Evolutionary conservation across 1,140 invertebrate species (phyloP).

Genomic region (Brachionus calyciflorus): DNA sequence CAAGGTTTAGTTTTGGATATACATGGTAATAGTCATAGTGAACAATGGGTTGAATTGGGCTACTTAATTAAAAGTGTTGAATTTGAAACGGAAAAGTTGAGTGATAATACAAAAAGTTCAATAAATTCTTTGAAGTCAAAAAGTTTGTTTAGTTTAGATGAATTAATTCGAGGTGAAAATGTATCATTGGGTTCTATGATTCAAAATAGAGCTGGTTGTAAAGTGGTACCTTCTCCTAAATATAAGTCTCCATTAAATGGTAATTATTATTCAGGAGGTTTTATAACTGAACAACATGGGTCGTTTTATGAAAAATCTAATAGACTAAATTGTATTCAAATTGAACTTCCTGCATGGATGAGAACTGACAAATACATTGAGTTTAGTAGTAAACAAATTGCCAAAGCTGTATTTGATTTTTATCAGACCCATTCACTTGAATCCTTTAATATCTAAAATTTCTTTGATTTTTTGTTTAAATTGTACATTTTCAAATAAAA

Average conservation of each 20-base stretch:
- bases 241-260: constrained; percentile 39
- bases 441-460: constrained; percentile 4
- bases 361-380: constrained; percentile 28
- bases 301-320: constrained; percentile 39
- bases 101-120: neutral
- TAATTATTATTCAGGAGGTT: constrained; percentile 48
- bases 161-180: constrained; percentile 30
- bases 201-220: neutral
- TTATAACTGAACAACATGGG: constrained; percentile 47
- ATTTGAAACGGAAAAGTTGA: constrained; percentile 19
- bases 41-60: constrained; percentile 48
- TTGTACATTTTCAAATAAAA: neutral
- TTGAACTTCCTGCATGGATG: constrained; percentile 47
- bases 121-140: neutral
- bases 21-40: constrained; percentile 48
- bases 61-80: constrained; percentile 25
- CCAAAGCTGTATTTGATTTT: constrained; percentile 25
- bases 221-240: constrained; percentile 47
- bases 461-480: neutral
- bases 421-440: neutral
- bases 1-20: constrained; percentile 48
- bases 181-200: constrained; percentile 25
- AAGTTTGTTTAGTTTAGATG: neutral
- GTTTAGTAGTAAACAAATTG: constrained; percentile 1
- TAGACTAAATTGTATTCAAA: constrained; percentile 48